phyloP scores from a whole-genome alignment of 2,797 vertebrate species.

The Salmo trutta region DNA sequence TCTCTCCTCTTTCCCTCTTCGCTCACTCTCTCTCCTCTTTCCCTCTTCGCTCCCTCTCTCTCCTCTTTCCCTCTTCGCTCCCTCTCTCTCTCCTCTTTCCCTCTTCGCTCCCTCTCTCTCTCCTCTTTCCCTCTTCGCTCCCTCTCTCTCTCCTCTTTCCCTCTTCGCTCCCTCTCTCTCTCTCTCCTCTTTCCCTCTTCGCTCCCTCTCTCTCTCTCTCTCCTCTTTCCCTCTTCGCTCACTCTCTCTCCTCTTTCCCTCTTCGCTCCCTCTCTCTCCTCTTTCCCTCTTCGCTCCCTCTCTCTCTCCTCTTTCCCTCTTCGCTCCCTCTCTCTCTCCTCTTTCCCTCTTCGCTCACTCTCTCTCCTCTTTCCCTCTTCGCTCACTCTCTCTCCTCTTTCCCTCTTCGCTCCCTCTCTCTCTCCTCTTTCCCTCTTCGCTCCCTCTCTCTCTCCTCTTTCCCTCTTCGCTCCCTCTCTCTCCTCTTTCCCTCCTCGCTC shows the following conservation, averaged over 20 bases:
- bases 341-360: slow-evolving; percentile 34
- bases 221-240: slow-evolving; percentile 16
- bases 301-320: too few species aligned
- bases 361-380: slow-evolving; percentile 2
- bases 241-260: not conserved
- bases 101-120: slow-evolving; percentile 20
- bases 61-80: slow-evolving; percentile 41
- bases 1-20: not conserved
- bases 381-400: not conserved
- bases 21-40: too few species aligned
- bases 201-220: slow-evolving; percentile 12
- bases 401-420: too few species aligned
- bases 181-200: slow-evolving; percentile 41
- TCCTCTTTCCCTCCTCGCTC: slow-evolving; percentile 41
- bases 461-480: slow-evolving; percentile 25
- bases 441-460: too few species aligned
- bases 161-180: slow-evolving; percentile 23
- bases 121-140: too few species aligned
- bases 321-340: slow-evolving; percentile 34
- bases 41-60: slow-evolving; percentile 25
- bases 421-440: too few species aligned
- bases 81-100: not conserved
- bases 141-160: too few species aligned
- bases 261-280: too few species aligned
- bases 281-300: too few species aligned